Conservation (phyloP, 2,888 invertebrate genomes). For the Chydorus sphaericus region DNA sequence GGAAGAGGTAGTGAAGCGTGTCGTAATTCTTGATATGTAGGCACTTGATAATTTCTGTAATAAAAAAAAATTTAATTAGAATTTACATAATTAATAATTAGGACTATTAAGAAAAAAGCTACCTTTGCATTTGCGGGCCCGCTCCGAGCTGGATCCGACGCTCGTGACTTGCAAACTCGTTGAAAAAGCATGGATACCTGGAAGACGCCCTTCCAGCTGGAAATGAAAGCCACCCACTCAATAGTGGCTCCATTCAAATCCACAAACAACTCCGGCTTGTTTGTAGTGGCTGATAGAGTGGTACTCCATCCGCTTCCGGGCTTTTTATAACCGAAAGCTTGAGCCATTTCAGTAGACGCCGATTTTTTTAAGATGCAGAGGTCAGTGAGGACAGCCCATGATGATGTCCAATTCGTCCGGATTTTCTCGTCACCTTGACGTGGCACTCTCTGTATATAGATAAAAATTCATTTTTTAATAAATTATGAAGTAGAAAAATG, state of each 20-base stretch:
- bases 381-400: constrained; percentile 52
- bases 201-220: constrained; percentile 43
- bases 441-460: constrained; percentile 14
- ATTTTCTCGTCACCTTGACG: constrained; percentile 45
- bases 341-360: constrained; percentile 23
- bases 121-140: neutral
- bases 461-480: neutral
- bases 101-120: constrained; percentile 9
- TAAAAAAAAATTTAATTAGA: constrained; percentile 30
- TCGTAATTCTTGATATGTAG: constrained; percentile 62
- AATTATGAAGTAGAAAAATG: neutral
- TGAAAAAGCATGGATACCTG: constrained; percentile 41
- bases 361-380: constrained; percentile 58
- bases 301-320: too few species aligned
- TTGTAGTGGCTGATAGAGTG: constrained; percentile 14
- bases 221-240: constrained; percentile 38
- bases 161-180: constrained; percentile 41
- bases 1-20: constrained; percentile 61
- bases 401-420: constrained; percentile 54
- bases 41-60: constrained; percentile 37
- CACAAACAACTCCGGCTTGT: constrained; percentile 37
- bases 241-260: constrained; percentile 42
- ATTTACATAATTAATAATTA: constrained; percentile 29
- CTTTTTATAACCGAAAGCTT: too few species aligned
- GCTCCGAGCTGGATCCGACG: neutral